Base-by-base conservation (phyloP, 2,113 vertebrate species). In the Stercorarius parasiticus region DNA sequence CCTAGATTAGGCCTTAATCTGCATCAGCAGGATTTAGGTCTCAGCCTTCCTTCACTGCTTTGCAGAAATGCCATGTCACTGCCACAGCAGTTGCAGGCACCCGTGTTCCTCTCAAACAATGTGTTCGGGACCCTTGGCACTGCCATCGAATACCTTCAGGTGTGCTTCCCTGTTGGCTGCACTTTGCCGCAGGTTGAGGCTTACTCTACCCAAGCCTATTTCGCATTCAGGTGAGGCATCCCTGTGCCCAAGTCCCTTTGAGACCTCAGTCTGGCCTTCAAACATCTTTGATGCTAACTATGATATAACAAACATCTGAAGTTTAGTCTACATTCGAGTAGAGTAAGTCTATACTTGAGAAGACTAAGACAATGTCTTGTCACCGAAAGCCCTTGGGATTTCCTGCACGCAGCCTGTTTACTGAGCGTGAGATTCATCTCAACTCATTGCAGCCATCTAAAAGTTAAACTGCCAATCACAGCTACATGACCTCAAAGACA, bases 51-150 rank as follows among this genome's bases (percentile, higher is more conserved):
- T 74, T 67, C 7, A 3, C 8, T 72, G 0, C 10, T 61, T 77
- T 56, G 45, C 40, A 70, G 65, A 94, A 83, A 73, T 17, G 12
- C 6, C 21, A 8, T 23, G 70, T 80, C 29, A 30, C 67, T 50
- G 16, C 2, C 6, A 23, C 69, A 84, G 53, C 1, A 6, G 32
- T 16, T 50, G 20, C 43, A 45, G n/a, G 10, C 3, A 4, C 14
- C n/a, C n/a, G 6, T 1, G 2, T 78, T 70, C 81, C 56, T 43
- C 34, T 27, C 1, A 0, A 69, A 40, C 0, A 0, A 52, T 17
- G 15, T n/a, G 34, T 59, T 76, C 1, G 2, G 47, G 55, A 58
- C 38, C 21, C 15, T 78, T 6, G 2, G 23, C 34, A 21, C 55
- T 53, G 25, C 59, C 29, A 11, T 30, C 1, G 5, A 30, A 22